phyloP scores from a whole-genome alignment of 2,113 vertebrate species.

The Sapajus apella region DNA sequence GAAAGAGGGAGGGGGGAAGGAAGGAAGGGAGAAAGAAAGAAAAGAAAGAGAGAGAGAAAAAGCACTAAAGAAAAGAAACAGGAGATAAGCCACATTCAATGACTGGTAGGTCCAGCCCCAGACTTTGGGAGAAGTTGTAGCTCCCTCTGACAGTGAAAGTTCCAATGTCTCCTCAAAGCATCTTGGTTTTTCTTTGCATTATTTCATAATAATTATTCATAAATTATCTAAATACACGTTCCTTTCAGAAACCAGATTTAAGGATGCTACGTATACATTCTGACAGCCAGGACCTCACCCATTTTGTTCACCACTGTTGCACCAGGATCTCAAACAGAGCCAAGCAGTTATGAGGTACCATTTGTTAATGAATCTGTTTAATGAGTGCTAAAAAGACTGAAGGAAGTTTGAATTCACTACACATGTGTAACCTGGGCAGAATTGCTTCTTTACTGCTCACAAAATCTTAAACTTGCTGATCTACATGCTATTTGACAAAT shows the following conservation, averaged over 20 bases:
- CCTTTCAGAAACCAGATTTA: neutral
- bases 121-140: neutral
- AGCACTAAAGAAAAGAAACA: neutral
- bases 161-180: neutral
- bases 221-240: neutral
- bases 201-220: neutral
- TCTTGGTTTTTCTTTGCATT: neutral
- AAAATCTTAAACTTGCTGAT: neutral
- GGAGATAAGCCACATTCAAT: neutral
- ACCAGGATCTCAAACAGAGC: neutral
- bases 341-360: neutral
- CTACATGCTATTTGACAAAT: neutral
- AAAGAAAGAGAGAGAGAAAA: no score
- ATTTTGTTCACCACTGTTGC: neutral
- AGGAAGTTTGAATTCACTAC: neutral
- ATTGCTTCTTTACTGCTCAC: neutral
- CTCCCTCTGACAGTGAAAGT: neutral
- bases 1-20: neutral
- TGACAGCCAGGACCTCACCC: rapidly evolving
- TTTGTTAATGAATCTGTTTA: no score
- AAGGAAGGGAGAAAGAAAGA: neutral
- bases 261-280: no score
- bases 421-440: rapidly evolving
- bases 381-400: neutral
- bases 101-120: neutral